phyloP scores from a whole-genome alignment of 2,888 invertebrate genomes.

The Dexiosoma caninum region DNA sequence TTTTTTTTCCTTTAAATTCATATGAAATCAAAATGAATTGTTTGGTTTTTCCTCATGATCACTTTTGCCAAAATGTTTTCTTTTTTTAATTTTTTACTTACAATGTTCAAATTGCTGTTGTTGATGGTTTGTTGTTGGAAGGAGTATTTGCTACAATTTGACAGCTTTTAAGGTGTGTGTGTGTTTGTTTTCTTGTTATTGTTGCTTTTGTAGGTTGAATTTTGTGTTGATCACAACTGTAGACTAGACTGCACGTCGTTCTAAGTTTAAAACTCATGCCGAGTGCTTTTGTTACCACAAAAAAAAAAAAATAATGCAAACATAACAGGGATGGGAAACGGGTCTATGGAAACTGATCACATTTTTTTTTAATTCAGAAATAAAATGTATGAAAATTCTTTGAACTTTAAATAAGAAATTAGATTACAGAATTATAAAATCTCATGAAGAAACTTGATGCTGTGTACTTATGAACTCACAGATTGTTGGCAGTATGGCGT shows the following conservation, averaged over 20 bases:
- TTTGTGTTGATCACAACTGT: conserved; percentile 67
- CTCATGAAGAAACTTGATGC: too few species aligned
- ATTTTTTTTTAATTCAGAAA: too few species aligned
- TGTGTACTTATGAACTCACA: too few species aligned
- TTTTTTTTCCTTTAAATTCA: conserved; percentile 43
- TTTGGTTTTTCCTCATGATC: conserved; percentile 42
- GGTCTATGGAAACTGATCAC: not conserved
- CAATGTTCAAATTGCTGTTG: conserved; percentile 41
- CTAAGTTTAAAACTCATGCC: conserved; percentile 39
- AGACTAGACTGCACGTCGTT: conserved; percentile 69
- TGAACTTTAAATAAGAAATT: too few species aligned
- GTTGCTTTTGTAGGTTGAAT: conserved; percentile 38
- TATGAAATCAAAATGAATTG: conserved; percentile 38
- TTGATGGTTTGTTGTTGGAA: conserved; percentile 15
- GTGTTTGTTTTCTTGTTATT: conserved; percentile 1
- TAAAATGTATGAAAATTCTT: too few species aligned
- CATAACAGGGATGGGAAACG: not conserved
- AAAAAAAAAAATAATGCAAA: conserved; percentile 3
- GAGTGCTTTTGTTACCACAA: conserved; percentile 39
- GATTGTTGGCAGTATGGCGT: too few species aligned
- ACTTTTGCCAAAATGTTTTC: conserved; percentile 36
- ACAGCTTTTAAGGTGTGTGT: conserved; percentile 66
- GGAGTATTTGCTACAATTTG: conserved; percentile 63
- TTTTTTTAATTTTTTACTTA: not conserved
- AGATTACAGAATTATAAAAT: too few species aligned